Evolutionary conservation across 1,140 invertebrate species (phyloP).

Genomic region (Formica selysi): DNA sequence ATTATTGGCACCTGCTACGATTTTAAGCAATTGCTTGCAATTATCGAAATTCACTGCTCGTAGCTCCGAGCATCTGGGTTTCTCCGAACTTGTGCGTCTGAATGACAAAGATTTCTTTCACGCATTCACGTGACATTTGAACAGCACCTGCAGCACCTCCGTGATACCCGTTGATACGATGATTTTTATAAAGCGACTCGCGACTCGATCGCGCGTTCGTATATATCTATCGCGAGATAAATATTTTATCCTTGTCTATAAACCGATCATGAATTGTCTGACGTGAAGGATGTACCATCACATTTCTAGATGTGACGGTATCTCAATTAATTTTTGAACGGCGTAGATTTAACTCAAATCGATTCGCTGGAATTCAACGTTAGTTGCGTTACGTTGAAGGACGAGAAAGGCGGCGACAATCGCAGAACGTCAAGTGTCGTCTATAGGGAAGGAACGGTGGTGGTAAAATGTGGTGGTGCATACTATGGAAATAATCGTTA

Average conservation of each 20-base stretch:
- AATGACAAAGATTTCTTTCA: conserved; percentile 36
- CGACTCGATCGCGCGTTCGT: no score
- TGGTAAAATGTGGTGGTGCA: conserved; percentile 30
- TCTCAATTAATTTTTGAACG: conserved; percentile 39
- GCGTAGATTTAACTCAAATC: conserved; percentile 16
- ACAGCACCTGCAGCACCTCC: not conserved
- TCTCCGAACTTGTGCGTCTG: conserved; percentile 59
- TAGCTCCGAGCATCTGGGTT: conserved; percentile 50
- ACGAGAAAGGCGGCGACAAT: conserved; percentile 8
- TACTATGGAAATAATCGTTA: conserved; percentile 68
- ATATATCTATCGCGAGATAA: not conserved
- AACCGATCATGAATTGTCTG: not conserved
- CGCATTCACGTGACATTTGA: conserved; percentile 8
- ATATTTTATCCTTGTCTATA: not conserved
- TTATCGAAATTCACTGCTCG: conserved; percentile 78
- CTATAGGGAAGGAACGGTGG: conserved; percentile 33
- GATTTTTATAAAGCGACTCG: not conserved
- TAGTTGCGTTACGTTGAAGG: not conserved
- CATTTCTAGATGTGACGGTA: not conserved
- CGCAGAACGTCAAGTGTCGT: conserved; percentile 49
- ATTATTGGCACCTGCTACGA: conserved; percentile 82
- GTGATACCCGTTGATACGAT: not conserved
- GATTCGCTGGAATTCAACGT: conserved; percentile 34
- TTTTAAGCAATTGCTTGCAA: conserved; percentile 79
- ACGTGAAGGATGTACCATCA: not conserved